Conservation (phyloP, 1,140 invertebrate genomes). For the Caerostris darwini region DNA sequence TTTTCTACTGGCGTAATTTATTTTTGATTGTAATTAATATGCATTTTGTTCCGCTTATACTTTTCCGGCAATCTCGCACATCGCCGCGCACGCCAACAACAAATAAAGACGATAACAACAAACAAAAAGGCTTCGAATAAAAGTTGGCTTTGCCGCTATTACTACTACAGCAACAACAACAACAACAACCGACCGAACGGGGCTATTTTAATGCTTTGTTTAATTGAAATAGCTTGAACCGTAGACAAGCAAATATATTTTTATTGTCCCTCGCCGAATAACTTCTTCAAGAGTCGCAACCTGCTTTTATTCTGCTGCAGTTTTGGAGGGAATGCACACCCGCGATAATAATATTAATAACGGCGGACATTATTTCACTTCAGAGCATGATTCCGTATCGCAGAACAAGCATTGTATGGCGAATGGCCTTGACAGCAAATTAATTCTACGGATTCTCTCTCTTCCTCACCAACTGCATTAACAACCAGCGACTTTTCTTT, state of each 20-base stretch:
- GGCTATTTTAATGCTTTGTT: constrained; percentile 77
- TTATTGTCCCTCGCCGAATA: constrained; percentile 76
- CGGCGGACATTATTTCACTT: constrained; percentile 76
- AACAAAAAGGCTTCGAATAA: constrained; percentile 39
- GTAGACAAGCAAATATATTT: constrained; percentile 76
- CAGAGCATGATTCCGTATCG: constrained; percentile 60
- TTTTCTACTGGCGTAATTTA: constrained; percentile 73
- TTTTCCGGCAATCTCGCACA: constrained; percentile 57
- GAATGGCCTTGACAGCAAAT: constrained; percentile 78
- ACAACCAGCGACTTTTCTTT: constrained; percentile 48
- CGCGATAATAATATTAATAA: constrained; percentile 78
- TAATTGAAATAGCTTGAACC: constrained; percentile 77
- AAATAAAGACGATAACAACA: constrained; percentile 77
- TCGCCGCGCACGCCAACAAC: constrained; percentile 60
- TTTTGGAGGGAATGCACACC: constrained; percentile 6
- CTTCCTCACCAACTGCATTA: constrained; percentile 28
- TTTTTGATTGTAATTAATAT: constrained; percentile 78
- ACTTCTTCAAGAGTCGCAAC: constrained; percentile 74
- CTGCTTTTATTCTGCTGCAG: constrained; percentile 50
- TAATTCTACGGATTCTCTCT: constrained; percentile 60
- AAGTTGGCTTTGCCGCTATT: constrained; percentile 22
- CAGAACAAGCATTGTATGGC: constrained; percentile 73
- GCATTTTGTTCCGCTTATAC: constrained; percentile 74
- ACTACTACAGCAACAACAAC: too few species aligned
- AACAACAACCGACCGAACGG: not conserved